Evolutionary conservation across 2,888 invertebrate genomes (phyloP), one percentile per base, ranked within the genome.

Genomic region (Synergus gifuensis): DNA sequence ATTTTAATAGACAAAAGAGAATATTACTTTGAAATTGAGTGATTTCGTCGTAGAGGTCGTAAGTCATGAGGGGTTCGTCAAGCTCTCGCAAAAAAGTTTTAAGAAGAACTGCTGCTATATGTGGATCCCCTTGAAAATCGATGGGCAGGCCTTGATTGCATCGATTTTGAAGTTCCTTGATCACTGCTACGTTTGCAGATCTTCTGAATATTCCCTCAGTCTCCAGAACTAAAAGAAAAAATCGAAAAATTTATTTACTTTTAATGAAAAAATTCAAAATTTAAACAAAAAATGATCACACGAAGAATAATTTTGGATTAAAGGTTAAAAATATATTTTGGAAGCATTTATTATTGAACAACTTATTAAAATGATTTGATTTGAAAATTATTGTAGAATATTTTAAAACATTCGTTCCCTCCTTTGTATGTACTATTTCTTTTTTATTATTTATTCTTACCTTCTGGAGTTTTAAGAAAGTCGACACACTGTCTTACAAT

Each of bases 151-250:
- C 99, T 83, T 94, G 94, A 93, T 99, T 98, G 88, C 98, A 97
- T 64, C 95, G 94, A 79, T 95, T 94, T 91, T 98, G 98, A 22
- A 98, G 94, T 86, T 97, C 96, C 91, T 96, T 97, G 63, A 99
- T 95, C 85, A 96, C 95, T 0, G 95, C 92, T 81, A 96, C 96
- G 91, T 96, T 98, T 0, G 98, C 98, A 0, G 98, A 98, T 86
- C 99, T 95, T 86, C 99, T 95, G 93, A 99, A 99, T 88, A 99
- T 95, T 3, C 99, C 99, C 92, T 99, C 99, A 0, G 98, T 98
- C 92, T 98, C 98, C 82, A 99, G 93, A 66, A 97, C 98, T 97
- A 91, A 85, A 92, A 91, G 84, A 76, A 77, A 82, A 60, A 60
- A 79, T 4, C 18, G 66, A 42, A 8, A 36, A 66, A 16, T 42